phyloP scores from a whole-genome alignment of 2,797 vertebrate genomes.

The Urosaurus nigricauda region DNA sequence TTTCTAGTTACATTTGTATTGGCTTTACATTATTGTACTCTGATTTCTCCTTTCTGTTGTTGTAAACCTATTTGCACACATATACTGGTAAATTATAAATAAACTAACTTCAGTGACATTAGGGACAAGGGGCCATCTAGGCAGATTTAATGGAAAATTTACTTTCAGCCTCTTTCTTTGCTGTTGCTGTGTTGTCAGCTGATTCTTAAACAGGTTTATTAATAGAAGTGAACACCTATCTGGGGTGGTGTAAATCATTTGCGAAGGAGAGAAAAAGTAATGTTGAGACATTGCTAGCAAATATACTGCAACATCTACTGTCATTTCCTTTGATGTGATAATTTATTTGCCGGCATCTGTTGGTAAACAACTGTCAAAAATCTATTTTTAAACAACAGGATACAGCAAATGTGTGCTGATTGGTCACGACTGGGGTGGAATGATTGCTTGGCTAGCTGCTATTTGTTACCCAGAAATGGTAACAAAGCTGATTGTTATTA shows the following conservation, averaged over 20 bases:
- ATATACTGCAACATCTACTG: slow-evolving; percentile 23
- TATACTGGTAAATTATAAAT: not conserved
- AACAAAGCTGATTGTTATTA: slow-evolving; percentile 94
- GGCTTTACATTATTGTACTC: not conserved
- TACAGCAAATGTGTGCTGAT: slow-evolving; percentile 97
- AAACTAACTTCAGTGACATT: not conserved
- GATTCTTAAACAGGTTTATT: slow-evolving; percentile 8
- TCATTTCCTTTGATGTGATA: slow-evolving; percentile 39
- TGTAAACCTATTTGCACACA: not conserved
- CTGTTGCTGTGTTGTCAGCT: slow-evolving; percentile 23
- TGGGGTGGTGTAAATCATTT: slow-evolving; percentile 10
- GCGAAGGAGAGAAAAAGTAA: not conserved
- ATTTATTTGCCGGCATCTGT: slow-evolving; percentile 43
- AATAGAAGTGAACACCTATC: slow-evolving; percentile 3
- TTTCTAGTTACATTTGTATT: not conserved
- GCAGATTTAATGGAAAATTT: slow-evolving; percentile 15
- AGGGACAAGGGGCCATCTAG: not conserved
- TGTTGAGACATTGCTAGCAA: slow-evolving; percentile 36
- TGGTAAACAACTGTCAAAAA: slow-evolving; percentile 50
- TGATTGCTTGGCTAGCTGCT: slow-evolving; percentile 95
- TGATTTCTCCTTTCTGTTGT: not conserved
- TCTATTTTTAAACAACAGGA: slow-evolving; percentile 81
- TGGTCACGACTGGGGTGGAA: slow-evolving; percentile 98
- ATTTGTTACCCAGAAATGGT: slow-evolving; percentile 98
- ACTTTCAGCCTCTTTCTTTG: slow-evolving; percentile 30